Percentiles rank a stretch among this genome's conserved stretches.
Evolutionary conservation across 2,888 invertebrate genomes (phyloP).

Genomic region (Lepidochrysops patricia): DNA sequence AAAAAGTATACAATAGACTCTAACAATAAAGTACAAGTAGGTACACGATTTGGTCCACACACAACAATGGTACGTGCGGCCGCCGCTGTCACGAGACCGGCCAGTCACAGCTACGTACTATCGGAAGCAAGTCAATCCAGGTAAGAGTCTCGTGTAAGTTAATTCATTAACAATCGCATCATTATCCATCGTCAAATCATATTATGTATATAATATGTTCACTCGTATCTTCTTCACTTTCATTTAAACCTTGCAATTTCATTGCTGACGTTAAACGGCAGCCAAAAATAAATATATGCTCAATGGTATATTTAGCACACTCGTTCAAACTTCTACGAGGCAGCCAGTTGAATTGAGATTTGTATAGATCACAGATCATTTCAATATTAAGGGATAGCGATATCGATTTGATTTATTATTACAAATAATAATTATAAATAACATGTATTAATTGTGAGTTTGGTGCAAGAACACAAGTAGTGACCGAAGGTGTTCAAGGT

Average conservation of each 20-base stretch:
- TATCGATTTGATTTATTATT: conserved; percentile 36
- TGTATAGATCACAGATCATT: conserved; percentile 62
- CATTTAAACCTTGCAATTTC: conserved; percentile 25
- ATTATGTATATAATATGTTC: background rate
- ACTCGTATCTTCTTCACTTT: conserved; percentile 19
- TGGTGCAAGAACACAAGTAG: conserved; percentile 27
- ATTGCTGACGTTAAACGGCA: conserved; percentile 67
- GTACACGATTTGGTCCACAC: conserved; percentile 5
- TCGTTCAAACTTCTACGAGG: conserved; percentile 55
- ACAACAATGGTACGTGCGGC: conserved; percentile 7
- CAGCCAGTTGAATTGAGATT: conserved; percentile 67
- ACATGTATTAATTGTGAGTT: conserved; percentile 19
- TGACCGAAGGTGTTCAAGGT: conserved; percentile 56
- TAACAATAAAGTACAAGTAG: conserved; percentile 5
- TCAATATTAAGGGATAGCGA: conserved; percentile 36
- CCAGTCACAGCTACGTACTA: conserved; percentile 3
- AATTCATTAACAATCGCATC: background rate
- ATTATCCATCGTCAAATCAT: background rate
- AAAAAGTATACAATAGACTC: conserved; percentile 2
- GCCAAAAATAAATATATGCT: conserved; percentile 71
- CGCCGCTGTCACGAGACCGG: conserved; percentile 10
- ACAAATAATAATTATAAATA: conserved; percentile 42
- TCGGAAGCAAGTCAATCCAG: background rate
- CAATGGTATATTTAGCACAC: conserved; percentile 72
- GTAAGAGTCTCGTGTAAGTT: conserved; percentile 1